Evolutionary conservation across 64 coral and sea anemone species (phyloP), one percentile per base, ranked within the genome.

Genomic region (Dendrophyllia cribrosa): DNA sequence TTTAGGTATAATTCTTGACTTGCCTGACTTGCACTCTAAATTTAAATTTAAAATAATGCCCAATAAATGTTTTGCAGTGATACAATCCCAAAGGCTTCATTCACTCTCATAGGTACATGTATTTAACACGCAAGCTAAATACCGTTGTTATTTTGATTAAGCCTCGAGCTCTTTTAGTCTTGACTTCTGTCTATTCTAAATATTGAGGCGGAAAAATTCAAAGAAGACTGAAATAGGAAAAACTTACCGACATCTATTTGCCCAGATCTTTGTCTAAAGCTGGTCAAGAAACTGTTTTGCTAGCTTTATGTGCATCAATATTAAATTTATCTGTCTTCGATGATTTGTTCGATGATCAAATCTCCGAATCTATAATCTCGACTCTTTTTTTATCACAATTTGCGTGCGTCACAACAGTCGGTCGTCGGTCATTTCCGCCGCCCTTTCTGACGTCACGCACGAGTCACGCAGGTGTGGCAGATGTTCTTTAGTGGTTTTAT

Each of bases 361-460:
- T 12, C 19, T 10, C 1, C 50, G 21, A 24, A 19, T 64, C 43
- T 60, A 14, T 34, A 22, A 81, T 7, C 53, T 4, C 53, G 43
- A 9, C 2, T 46, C 77, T 79, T 25, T 82, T 84, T 62, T 44
- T 66, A 84, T 67, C 80, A 51, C 45, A 20, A 4, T 12, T 66
- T 84, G n/a, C 80, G 46, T 84, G 62, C 80, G 80, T 84, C 80
- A 65, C 79, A 66, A 22, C 60, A 83, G 45, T 44, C 14, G 34
- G 19, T 56, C 75, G 75, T n/a, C 7, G 24, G 24, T 61, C 59
- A 45, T 65, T 82, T 82, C 78, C 78, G 78, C 59, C 58, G 78
- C 78, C 78, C 4, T 5, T 9, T 82, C 43, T 84, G 80, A 84
- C 80, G 46, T 84, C 79, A 84, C 79, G 61, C 46, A 50, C 60